Conservation (phyloP, 2,797 vertebrate species). For the Rhodeus uyekii region DNA sequence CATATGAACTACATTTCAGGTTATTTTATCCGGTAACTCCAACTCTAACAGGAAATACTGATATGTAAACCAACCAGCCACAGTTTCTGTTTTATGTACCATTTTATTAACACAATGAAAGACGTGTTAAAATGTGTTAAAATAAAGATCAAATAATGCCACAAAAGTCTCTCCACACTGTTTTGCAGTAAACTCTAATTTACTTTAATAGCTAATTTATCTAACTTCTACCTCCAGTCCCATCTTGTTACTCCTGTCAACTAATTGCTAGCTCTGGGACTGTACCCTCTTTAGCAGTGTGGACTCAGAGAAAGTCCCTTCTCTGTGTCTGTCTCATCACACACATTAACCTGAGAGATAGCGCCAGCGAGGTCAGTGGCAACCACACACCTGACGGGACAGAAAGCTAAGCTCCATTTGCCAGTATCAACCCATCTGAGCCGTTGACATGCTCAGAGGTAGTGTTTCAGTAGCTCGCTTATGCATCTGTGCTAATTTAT, state of each 20-base stretch:
- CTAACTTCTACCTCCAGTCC: background rate
- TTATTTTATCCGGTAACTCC: background rate
- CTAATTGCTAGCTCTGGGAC: constrained; percentile 13
- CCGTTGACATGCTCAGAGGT: constrained; percentile 19
- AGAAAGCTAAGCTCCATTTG: constrained; percentile 17
- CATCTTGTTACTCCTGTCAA: constrained; percentile 22
- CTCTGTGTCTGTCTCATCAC: constrained; percentile 22
- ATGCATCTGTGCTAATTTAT: background rate
- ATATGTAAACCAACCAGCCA: background rate
- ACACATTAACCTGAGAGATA: constrained; percentile 42
- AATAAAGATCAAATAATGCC: background rate
- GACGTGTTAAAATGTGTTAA: background rate
- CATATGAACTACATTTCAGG: too few relatives aligned
- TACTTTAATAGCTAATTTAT: constrained; percentile 23
- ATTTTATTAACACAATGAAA: background rate
- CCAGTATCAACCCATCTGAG: constrained; percentile 15
- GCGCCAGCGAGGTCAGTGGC: constrained; percentile 29
- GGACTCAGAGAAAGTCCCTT: constrained; percentile 28
- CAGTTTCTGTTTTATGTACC: background rate
- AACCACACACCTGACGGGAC: constrained; percentile 23
- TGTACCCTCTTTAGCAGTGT: constrained; percentile 30
- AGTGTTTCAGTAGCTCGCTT: constrained; percentile 15
- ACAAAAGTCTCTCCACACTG: background rate
- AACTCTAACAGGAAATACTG: background rate
- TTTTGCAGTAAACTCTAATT: background rate